phyloP scores from a whole-genome alignment of 2,797 vertebrate genomes.

The Borostomias antarcticus region DNA sequence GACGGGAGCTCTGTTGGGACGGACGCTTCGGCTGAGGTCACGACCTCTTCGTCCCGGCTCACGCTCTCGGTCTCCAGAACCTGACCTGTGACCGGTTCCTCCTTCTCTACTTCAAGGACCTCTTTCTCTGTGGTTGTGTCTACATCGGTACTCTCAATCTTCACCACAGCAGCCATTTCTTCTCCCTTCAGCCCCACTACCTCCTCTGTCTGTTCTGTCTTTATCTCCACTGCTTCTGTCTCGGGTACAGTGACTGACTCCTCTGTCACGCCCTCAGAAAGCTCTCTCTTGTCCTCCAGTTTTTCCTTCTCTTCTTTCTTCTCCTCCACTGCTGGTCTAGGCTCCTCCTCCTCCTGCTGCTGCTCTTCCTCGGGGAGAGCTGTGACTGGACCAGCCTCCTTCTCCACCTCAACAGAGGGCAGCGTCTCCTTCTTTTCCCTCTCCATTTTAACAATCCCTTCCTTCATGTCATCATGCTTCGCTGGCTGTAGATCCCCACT shows the following conservation, averaged over 20 bases:
- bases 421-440: slow-evolving; percentile 29
- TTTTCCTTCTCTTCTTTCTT: slow-evolving; percentile 37
- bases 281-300: slow-evolving; percentile 29
- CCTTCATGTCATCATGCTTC: slow-evolving; percentile 18
- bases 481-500: slow-evolving; percentile 18
- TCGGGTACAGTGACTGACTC: slow-evolving; percentile 7
- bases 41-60: slow-evolving; percentile 17
- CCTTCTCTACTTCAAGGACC: neutral
- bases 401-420: slow-evolving; percentile 18
- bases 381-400: slow-evolving; percentile 33
- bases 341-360: slow-evolving; percentile 32
- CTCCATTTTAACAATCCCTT: slow-evolving; percentile 24
- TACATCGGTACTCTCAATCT: slow-evolving; percentile 4
- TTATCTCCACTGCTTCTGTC: neutral
- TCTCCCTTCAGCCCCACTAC: neutral
- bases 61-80: neutral
- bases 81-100: neutral
- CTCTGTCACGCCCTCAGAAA: slow-evolving; percentile 16
- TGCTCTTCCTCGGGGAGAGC: slow-evolving; percentile 29
- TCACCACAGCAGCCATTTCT: neutral
- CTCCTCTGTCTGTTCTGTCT: neutral
- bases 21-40: slow-evolving; percentile 21
- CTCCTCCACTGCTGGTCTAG: slow-evolving; percentile 30
- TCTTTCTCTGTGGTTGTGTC: neutral
- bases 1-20: slow-evolving; percentile 13